These are phyloP conservation scores for Drosophila paranaensis DNA, from an alignment of 2,888 invertebrate species.

Conservation along the genomic window DNA sequence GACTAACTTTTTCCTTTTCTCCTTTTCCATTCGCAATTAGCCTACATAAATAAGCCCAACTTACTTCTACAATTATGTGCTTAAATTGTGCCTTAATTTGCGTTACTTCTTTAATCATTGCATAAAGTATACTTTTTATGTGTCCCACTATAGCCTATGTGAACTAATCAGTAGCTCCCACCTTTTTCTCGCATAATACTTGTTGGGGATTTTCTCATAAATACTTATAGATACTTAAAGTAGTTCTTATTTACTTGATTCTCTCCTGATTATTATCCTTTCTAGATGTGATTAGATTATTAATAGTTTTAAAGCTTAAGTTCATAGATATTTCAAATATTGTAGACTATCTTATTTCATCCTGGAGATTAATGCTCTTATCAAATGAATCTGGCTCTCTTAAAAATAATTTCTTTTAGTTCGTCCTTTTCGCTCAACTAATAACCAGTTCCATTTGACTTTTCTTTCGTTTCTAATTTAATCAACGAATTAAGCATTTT, in stretches of 20 bases:
- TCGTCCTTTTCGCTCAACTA: neutral
- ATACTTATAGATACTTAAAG: neutral
- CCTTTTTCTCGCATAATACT: conserved; percentile 37
- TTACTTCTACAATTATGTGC: conserved; percentile 10
- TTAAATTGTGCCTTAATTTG: conserved; percentile 22
- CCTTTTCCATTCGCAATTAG: conserved; percentile 17
- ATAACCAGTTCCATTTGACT: neutral
- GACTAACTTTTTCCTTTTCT: conserved; percentile 47
- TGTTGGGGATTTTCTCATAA: conserved; percentile 14
- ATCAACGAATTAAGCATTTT: conserved; percentile 7
- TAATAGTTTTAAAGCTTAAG: too few relatives aligned
- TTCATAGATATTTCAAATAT: neutral
- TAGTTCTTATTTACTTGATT: neutral
- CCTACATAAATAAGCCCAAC: conserved; percentile 24
- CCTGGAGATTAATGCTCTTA: neutral
- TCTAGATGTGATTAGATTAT: too few relatives aligned
- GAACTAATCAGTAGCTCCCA: neutral
- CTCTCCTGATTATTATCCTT: neutral
- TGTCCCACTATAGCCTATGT: neutral
- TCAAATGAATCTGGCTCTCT: neutral
- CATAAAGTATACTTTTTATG: conserved; percentile 2
- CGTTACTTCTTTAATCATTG: conserved; percentile 25
- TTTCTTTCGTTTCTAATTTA: neutral
- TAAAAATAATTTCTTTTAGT: neutral
- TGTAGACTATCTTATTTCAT: too few relatives aligned